These are phyloP conservation scores for Chiloscyllium plagiosum DNA, from an alignment of 2,113 vertebrate genomes.

Conservation along the genomic window DNA sequence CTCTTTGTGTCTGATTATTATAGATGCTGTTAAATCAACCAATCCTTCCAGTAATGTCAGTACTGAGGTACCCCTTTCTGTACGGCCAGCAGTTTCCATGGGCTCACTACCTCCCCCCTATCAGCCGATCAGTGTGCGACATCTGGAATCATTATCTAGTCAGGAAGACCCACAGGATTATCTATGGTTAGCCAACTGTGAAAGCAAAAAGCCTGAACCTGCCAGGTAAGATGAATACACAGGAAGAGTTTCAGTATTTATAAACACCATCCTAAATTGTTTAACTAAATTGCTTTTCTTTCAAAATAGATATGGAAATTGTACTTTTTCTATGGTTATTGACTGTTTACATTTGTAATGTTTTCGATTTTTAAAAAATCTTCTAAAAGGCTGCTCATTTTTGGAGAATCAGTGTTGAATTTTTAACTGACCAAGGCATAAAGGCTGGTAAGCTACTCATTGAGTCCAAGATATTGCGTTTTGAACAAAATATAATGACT, in stretches of 20 bases:
- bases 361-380: neutral
- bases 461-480: neutral
- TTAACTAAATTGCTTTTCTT: neutral
- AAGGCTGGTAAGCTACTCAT: neutral
- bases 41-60: conserved; percentile 64
- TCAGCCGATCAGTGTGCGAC: conserved; percentile 80
- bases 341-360: neutral
- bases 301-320: neutral
- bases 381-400: neutral
- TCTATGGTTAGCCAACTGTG: conserved; percentile 90
- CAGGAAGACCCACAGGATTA: conserved; percentile 96
- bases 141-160: conserved; percentile 73
- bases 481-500: neutral
- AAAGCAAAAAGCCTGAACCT: conserved; percentile 95
- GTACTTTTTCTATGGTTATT: neutral
- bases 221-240: conserved; percentile 64
- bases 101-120: conserved; percentile 76
- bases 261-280: neutral
- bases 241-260: neutral
- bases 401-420: neutral
- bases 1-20: conserved; percentile 28
- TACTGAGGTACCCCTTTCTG: conserved; percentile 65
- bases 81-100: conserved; percentile 57
- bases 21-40: conserved; percentile 73
- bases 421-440: neutral